Conservation (phyloP, 2,797 vertebrate species). For the Sylvilagus floridanus region DNA sequence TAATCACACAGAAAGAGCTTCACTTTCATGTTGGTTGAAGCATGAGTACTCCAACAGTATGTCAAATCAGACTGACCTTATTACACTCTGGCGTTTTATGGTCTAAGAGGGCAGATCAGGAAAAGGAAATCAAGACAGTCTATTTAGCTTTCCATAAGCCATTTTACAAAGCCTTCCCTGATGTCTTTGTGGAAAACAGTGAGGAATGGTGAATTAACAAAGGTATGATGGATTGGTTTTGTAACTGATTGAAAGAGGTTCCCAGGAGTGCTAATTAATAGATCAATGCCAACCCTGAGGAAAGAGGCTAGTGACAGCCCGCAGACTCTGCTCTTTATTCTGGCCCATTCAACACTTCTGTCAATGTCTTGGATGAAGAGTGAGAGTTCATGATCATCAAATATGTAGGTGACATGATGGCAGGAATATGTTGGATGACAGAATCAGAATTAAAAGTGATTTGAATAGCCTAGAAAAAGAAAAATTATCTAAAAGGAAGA, state of each 20-base stretch:
- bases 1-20: constrained; percentile 47
- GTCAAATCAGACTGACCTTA: constrained; percentile 56
- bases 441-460: constrained; percentile 42
- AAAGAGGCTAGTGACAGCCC: neutral
- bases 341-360: neutral
- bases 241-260: constrained; percentile 1
- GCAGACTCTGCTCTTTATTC: neutral
- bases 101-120: neutral
- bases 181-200: constrained; percentile 51
- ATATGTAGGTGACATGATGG: neutral
- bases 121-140: neutral
- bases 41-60: neutral
- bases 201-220: neutral
- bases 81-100: constrained; percentile 45
- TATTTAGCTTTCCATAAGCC: neutral
- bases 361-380: constrained; percentile 4
- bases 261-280: constrained; percentile 40
- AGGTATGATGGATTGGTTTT: neutral
- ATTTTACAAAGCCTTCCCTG: constrained; percentile 27
- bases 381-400: constrained; percentile 13
- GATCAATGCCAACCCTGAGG: neutral
- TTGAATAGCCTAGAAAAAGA: neutral
- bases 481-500: neutral
- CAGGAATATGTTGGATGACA: neutral
- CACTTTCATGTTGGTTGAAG: constrained; percentile 31